phyloP scores from a whole-genome alignment of 2,888 invertebrate genomes.

The Agonopterix arenella region DNA sequence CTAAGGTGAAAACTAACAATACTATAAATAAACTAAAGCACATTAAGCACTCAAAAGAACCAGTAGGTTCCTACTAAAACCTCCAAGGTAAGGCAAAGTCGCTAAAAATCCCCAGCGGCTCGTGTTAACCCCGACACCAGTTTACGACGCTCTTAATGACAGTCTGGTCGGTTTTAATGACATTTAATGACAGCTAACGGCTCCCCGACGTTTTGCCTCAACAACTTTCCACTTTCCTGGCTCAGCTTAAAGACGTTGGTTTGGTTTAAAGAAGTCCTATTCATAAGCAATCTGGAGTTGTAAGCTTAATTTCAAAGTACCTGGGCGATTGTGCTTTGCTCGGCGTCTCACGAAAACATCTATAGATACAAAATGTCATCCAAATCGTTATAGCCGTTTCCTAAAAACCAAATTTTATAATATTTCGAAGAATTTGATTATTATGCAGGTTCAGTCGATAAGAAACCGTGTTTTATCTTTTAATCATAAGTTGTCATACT shows the following conservation, averaged over 20 bases:
- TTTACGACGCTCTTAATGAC: constrained; percentile 40
- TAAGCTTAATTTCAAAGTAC: too few species aligned
- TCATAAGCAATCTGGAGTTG: background rate
- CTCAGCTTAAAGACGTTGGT: constrained; percentile 1
- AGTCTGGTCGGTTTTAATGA: constrained; percentile 46
- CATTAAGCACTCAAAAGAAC: constrained; percentile 6
- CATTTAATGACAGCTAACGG: constrained; percentile 50
- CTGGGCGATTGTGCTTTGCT: too few species aligned
- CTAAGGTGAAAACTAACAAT: background rate
- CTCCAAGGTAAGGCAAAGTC: constrained; percentile 13
- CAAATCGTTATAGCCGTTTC: too few species aligned
- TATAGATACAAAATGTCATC: too few species aligned
- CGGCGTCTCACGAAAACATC: too few species aligned
- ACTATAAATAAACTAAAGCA: constrained; percentile 6
- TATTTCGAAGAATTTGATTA: too few species aligned
- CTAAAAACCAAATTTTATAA: too few species aligned
- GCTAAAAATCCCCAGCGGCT: constrained; percentile 32
- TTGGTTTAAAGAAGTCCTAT: background rate
- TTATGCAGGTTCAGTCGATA: too few species aligned
- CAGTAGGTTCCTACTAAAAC: constrained; percentile 15
- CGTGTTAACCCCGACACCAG: constrained; percentile 22
- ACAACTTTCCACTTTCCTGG: constrained; percentile 37
- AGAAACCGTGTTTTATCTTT: too few species aligned
- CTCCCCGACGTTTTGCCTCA: constrained; percentile 35
- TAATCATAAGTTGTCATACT: too few species aligned